Evolutionary conservation across 53 echinoderm and acorn worm species (phyloP).

Genomic region (Zoroaster sp.): DNA sequence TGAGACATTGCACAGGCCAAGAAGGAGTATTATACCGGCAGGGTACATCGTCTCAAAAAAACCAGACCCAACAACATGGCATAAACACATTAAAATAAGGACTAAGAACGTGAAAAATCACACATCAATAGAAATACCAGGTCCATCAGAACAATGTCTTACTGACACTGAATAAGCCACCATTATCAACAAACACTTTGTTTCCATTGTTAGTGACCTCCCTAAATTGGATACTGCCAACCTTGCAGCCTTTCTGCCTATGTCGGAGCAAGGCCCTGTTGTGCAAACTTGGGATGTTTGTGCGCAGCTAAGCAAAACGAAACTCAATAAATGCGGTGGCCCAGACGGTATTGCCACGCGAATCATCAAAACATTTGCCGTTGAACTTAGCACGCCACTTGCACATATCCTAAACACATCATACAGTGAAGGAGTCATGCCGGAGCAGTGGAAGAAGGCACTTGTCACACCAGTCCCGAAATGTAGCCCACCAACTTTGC

Average conservation of each 20-base stretch:
- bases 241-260: not conserved
- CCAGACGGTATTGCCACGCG: slow-evolving; percentile 20
- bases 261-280: not conserved
- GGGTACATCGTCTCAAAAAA: slow-evolving; percentile 11
- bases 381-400: slow-evolving; percentile 14
- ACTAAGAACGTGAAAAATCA: not conserved
- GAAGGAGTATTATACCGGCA: not conserved
- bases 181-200: slow-evolving; percentile 22
- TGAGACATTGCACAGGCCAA: not conserved
- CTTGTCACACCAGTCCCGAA: slow-evolving; percentile 5
- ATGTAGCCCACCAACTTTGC: not conserved
- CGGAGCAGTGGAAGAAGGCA: slow-evolving; percentile 28
- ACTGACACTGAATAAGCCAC: not conserved
- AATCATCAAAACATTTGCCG: slow-evolving; percentile 22
- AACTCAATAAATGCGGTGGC: not conserved
- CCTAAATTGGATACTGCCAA: not conserved
- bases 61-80: slow-evolving; percentile 27
- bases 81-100: slow-evolving; percentile 22
- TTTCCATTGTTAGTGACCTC: not conserved
- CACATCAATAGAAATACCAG: not conserved
- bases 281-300: slow-evolving; percentile 24
- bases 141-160: not conserved
- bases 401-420: slow-evolving; percentile 21
- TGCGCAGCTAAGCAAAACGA: not conserved
- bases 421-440: not conserved